phyloP scores from a whole-genome alignment of 2,113 vertebrate species.

The Lophotis ruficrista region DNA sequence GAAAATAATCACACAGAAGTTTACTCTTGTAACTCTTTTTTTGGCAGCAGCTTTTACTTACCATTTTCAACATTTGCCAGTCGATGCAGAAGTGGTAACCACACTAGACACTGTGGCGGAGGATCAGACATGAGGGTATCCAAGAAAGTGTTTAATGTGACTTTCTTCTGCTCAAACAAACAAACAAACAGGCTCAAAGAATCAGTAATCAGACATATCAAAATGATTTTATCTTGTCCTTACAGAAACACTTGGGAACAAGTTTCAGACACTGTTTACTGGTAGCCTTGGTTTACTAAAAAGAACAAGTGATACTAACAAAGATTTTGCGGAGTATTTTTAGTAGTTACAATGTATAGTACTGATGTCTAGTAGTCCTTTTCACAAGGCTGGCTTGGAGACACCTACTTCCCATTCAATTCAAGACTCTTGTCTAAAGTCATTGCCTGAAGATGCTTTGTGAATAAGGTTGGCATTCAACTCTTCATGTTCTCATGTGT shows the following conservation, averaged over 20 bases:
- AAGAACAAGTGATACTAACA: not conserved
- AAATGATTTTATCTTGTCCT: slow-evolving; percentile 1
- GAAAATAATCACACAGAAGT: not conserved
- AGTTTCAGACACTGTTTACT: not conserved
- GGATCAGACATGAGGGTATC: slow-evolving; percentile 98
- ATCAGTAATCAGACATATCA: not conserved
- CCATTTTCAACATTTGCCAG: slow-evolving; percentile 99
- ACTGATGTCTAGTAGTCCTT: not conserved
- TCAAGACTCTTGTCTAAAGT: not conserved
- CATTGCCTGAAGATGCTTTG: not conserved
- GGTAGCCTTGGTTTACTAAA: not conserved
- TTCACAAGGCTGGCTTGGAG: not conserved
- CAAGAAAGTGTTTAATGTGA: slow-evolving; percentile 95
- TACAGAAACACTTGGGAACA: not conserved
- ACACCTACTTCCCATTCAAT: not conserved
- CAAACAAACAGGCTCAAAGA: slow-evolving; percentile 34
- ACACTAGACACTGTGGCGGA: slow-evolving; percentile 96
- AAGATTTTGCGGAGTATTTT: not conserved
- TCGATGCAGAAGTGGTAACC: slow-evolving; percentile 96
- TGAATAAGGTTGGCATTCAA: not conserved
- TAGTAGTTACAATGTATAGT: not conserved
- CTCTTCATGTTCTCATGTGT: not conserved
- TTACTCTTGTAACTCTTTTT: not conserved
- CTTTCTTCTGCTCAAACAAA: slow-evolving; percentile 88
- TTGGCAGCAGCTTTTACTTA: slow-evolving; percentile 66